Percentiles rank a stretch among this genome's conserved stretches.
Conservation (phyloP, 2,113 vertebrate species). For the Eonycteris spelaea region DNA sequence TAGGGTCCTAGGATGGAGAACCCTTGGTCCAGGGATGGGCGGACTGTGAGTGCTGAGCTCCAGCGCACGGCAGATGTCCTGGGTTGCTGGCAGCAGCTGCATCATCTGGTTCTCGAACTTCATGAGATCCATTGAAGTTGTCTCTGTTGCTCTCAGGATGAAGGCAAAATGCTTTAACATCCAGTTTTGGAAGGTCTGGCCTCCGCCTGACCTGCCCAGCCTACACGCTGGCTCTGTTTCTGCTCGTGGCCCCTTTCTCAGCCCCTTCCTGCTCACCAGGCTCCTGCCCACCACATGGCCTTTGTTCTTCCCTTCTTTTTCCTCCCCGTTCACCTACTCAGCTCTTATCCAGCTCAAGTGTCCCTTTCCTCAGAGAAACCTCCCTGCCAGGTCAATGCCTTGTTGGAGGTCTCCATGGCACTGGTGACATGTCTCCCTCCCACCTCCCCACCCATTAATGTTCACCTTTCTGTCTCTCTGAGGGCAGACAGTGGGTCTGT, state of each 20-base stretch:
- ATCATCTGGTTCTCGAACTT: neutral
- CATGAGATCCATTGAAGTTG: neutral
- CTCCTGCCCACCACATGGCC: neutral
- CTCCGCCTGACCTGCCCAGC: neutral
- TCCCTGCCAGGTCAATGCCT: neutral
- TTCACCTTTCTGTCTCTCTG: neutral
- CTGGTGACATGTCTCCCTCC: neutral
- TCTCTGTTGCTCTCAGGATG: neutral
- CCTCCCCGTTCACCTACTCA: neutral
- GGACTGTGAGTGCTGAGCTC: neutral
- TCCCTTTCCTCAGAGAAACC: neutral
- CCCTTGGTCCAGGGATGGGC: neutral
- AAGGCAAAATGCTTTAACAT: neutral
- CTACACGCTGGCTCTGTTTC: no score
- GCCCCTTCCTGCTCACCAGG: rapidly evolving
- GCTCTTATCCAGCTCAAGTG: neutral
- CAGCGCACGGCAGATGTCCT: neutral
- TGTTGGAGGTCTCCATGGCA: neutral
- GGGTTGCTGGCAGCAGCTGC: neutral
- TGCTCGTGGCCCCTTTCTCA: neutral
- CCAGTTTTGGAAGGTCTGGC: neutral
- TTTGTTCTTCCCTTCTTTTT: neutral
- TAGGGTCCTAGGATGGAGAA: neutral
- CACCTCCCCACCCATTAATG: neutral
- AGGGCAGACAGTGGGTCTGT: neutral